Percentiles rank a stretch among this genome's conserved stretches.
phyloP scores from a whole-genome alignment of 2,888 invertebrate species.

The Acleris literana region DNA sequence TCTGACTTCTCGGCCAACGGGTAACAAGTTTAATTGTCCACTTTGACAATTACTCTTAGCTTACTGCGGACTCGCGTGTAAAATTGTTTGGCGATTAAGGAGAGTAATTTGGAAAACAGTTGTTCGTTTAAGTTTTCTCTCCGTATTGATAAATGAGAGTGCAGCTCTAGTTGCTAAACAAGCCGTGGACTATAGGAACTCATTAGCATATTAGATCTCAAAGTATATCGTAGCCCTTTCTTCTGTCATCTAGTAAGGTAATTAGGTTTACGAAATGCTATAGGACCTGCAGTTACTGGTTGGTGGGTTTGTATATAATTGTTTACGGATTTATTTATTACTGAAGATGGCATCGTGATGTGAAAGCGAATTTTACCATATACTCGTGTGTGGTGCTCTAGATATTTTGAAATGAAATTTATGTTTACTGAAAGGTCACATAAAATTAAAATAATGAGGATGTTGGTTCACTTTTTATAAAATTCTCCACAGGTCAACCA shows the following conservation, averaged over 20 bases:
- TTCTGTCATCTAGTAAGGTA: slow-evolving; percentile 14
- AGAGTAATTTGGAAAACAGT: slow-evolving; percentile 39
- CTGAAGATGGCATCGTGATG: too few species aligned
- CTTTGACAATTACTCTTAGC: slow-evolving; percentile 50
- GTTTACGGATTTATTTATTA: too few species aligned
- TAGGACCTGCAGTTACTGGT: background rate
- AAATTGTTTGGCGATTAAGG: slow-evolving; percentile 43
- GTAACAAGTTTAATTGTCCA: slow-evolving; percentile 52
- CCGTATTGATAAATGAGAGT: slow-evolving; percentile 66
- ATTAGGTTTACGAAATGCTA: slow-evolving; percentile 7
- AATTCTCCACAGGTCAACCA: slow-evolving; percentile 23
- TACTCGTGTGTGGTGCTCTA: too few species aligned
- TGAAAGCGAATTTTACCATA: too few species aligned
- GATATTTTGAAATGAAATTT: too few species aligned
- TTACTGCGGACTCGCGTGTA: slow-evolving; percentile 42
- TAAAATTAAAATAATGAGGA: background rate
- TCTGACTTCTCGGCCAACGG: slow-evolving; percentile 48
- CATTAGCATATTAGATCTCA: slow-evolving; percentile 55
- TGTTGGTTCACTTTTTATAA: slow-evolving; percentile 18
- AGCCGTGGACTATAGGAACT: slow-evolving; percentile 63
- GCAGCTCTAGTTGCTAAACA: slow-evolving; percentile 66
- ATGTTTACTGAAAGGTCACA: background rate
- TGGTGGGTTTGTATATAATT: too few species aligned
- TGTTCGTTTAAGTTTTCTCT: slow-evolving; percentile 45
- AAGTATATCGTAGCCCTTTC: slow-evolving; percentile 47